Conservation (phyloP, 2,888 invertebrate species). For the Sphaeridia pumilis region DNA sequence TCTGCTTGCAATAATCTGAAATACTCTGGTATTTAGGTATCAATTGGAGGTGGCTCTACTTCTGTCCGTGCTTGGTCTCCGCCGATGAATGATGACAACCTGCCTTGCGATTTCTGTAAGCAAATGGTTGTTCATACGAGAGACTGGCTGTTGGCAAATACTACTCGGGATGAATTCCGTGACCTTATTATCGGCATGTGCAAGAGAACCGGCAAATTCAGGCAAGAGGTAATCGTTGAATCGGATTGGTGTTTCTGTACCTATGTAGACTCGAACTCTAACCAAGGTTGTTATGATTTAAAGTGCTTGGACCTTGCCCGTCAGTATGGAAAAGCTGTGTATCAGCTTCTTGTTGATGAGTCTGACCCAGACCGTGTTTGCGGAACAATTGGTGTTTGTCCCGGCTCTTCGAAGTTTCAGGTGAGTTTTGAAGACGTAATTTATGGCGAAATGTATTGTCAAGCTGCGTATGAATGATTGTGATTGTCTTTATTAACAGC, state of each 20-base stretch:
- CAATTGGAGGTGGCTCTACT: too few species aligned
- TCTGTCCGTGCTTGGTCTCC: conserved; percentile 47
- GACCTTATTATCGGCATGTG: conserved; percentile 62
- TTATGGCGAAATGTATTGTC: too few species aligned
- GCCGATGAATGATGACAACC: conserved; percentile 45
- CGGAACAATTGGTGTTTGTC: conserved; percentile 56
- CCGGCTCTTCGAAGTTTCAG: conserved; percentile 17
- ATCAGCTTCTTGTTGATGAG: conserved; percentile 55
- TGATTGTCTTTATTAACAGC: background rate
- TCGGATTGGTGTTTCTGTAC: too few species aligned
- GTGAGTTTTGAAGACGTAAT: too few species aligned
- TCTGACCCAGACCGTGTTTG: conserved; percentile 61
- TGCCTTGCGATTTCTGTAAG: conserved; percentile 69
- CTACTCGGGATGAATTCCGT: conserved; percentile 70
- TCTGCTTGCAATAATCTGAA: too few species aligned
- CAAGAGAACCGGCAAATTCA: conserved; percentile 62
- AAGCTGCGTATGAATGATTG: too few species aligned
- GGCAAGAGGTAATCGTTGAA: conserved; percentile 51
- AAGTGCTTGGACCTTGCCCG: conserved; percentile 61
- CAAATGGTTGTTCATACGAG: conserved; percentile 67
- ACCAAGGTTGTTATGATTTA: conserved; percentile 15
- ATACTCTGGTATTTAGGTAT: too few species aligned
- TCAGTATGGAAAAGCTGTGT: conserved; percentile 63
- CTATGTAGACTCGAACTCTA: too few species aligned
- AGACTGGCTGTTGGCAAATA: conserved; percentile 69